Percentiles rank a stretch among this genome's conserved stretches.
Conservation (phyloP, 2,113 vertebrate genomes). For the Ascaphus truei region DNA sequence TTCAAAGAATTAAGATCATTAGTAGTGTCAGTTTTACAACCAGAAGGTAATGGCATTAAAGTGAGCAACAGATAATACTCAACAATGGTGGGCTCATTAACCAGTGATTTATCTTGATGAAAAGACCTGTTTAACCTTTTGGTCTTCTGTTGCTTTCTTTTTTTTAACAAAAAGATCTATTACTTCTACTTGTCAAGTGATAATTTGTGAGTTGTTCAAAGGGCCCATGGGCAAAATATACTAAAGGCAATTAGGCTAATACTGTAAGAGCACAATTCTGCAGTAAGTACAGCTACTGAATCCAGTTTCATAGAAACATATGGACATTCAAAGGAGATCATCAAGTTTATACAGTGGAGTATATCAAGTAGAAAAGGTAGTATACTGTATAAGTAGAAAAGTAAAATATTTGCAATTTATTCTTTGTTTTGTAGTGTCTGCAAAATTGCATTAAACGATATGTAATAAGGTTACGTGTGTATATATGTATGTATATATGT, state of each 20-base stretch:
- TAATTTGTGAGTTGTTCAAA: slow-evolving; percentile 71
- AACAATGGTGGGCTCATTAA: slow-evolving; percentile 95
- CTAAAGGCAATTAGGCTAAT: slow-evolving; percentile 54
- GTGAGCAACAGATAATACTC: slow-evolving; percentile 79
- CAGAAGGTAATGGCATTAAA: slow-evolving; percentile 89
- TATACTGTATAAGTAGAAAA: too few relatives aligned
- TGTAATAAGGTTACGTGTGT: too few relatives aligned
- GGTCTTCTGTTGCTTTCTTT: slow-evolving; percentile 72
- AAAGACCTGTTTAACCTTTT: slow-evolving; percentile 94
- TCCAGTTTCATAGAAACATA: too few relatives aligned
- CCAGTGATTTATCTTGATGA: slow-evolving; percentile 98
- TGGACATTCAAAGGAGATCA: too few relatives aligned
- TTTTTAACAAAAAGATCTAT: slow-evolving; percentile 72
- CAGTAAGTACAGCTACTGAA: too few relatives aligned
- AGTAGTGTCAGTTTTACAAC: slow-evolving; percentile 96
- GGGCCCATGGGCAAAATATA: slow-evolving; percentile 69
- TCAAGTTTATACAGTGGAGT: too few relatives aligned
- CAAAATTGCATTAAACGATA: too few relatives aligned
- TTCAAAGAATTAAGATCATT: slow-evolving; percentile 94
- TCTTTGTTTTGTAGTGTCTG: too few relatives aligned
- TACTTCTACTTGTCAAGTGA: slow-evolving; percentile 75
- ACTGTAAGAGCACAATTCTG: too few relatives aligned
- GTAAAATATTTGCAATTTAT: too few relatives aligned
- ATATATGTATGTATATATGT: too few relatives aligned
- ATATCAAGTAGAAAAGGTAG: too few relatives aligned